Conservation (phyloP, 2,888 invertebrate species). For the Erpobdella octoculata region DNA sequence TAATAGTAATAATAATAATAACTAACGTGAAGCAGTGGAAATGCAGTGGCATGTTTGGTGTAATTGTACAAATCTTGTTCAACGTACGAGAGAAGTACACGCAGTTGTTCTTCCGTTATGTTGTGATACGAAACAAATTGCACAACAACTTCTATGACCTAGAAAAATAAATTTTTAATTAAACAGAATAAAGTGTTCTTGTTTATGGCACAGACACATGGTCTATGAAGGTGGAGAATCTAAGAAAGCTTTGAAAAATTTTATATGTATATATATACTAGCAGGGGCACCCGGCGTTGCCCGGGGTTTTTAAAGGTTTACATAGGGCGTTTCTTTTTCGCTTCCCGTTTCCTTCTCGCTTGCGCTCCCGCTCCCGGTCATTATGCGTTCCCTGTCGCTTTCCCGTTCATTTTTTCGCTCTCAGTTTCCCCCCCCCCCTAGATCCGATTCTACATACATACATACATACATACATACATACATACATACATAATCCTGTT, state of each 20-base stretch:
- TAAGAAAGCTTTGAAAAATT: neutral
- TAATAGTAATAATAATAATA: neutral
- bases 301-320: neutral
- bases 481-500: too few relatives aligned
- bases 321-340: neutral
- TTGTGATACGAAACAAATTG: slow-evolving; percentile 68
- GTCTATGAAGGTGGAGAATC: too few relatives aligned
- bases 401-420: too few relatives aligned
- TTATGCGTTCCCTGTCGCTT: too few relatives aligned
- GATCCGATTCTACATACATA: too few relatives aligned
- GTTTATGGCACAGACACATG: too few relatives aligned
- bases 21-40: slow-evolving; percentile 66
- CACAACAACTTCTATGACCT: slow-evolving; percentile 72
- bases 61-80: slow-evolving; percentile 81
- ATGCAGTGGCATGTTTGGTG: slow-evolving; percentile 77
- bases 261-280: neutral
- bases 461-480: too few relatives aligned
- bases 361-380: too few relatives aligned
- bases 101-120: slow-evolving; percentile 67
- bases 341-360: too few relatives aligned
- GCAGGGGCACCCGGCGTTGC: too few relatives aligned
- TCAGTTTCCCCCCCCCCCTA: too few relatives aligned
- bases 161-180: slow-evolving; percentile 40
- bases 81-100: slow-evolving; percentile 73
- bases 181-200: neutral